These are phyloP conservation scores for Pangasianodon gigas DNA, from an alignment of 2,113 vertebrate species.

Conservation along the genomic window DNA sequence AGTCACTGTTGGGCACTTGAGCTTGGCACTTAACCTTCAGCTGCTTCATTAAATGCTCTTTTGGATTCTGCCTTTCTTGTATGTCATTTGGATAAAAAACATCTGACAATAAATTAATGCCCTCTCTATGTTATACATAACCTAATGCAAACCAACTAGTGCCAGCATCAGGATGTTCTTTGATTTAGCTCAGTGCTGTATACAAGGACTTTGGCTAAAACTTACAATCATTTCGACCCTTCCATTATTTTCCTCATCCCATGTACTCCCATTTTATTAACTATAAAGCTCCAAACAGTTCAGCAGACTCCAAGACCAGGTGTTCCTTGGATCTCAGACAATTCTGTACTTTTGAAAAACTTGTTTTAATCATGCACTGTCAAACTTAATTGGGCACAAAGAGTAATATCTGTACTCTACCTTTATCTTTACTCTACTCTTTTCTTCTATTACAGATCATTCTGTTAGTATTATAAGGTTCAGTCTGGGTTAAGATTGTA, in stretches of 20 bases:
- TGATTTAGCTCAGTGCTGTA: neutral
- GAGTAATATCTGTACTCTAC: neutral
- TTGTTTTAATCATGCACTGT: neutral
- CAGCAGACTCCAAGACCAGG: neutral
- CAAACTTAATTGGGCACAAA: neutral
- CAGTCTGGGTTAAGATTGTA: neutral
- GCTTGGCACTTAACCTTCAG: neutral
- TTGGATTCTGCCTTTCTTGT: neutral
- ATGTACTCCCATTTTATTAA: neutral
- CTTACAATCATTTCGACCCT: neutral
- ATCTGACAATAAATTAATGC: neutral
- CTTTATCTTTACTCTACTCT: neutral
- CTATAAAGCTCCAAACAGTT: neutral
- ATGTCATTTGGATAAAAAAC: neutral
- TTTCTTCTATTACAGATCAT: neutral
- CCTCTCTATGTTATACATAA: neutral
- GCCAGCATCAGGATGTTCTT: neutral
- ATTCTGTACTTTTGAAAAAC: neutral
- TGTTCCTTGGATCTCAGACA: neutral
- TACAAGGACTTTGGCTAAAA: neutral
- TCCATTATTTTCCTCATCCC: neutral
- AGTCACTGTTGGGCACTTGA: neutral
- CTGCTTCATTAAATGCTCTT: neutral
- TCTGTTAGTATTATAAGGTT: neutral
- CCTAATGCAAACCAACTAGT: neutral